A percentile compares a stretch with the other conserved stretches of the same genome.
These are phyloP conservation scores for Indri indri DNA, from an alignment of 2,113 vertebrate species.

Conservation along the genomic window DNA sequence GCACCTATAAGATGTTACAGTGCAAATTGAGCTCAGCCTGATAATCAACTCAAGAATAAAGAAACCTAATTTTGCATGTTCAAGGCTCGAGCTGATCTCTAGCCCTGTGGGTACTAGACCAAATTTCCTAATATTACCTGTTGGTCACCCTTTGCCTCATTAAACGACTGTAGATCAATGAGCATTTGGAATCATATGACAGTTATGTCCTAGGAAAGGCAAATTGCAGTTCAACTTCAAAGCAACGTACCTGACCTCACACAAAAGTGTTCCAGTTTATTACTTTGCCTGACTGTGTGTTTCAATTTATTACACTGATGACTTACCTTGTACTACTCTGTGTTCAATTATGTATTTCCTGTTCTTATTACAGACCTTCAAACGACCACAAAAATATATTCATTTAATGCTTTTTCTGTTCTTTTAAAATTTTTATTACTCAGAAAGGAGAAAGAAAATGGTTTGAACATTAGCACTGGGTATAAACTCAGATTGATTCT, in stretches of 20 bases:
- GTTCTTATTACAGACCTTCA: slow-evolving; percentile 82
- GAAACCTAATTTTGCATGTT: slow-evolving; percentile 52
- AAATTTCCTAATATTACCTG: slow-evolving; percentile 54
- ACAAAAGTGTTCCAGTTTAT: slow-evolving; percentile 17
- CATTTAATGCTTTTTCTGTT: slow-evolving; percentile 77
- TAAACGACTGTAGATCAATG: slow-evolving; percentile 67
- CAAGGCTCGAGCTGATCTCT: slow-evolving; percentile 46
- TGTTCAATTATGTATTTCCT: slow-evolving; percentile 80
- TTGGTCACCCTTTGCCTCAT: slow-evolving; percentile 67
- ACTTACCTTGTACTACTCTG: slow-evolving; percentile 52
- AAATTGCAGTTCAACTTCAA: slow-evolving; percentile 72
- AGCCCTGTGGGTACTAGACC: slow-evolving; percentile 26
- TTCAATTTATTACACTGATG: slow-evolving; percentile 62
- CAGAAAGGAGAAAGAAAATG: slow-evolving; percentile 74
- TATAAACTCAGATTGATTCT: slow-evolving; percentile 57
- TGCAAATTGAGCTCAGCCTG: not conserved
- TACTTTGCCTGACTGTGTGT: not conserved
- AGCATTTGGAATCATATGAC: not conserved
- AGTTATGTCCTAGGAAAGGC: not conserved
- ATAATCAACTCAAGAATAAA: slow-evolving; percentile 55
- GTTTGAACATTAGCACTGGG: slow-evolving; percentile 58
- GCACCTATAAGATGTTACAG: not conserved
- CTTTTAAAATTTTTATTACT: slow-evolving; percentile 78
- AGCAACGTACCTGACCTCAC: slow-evolving; percentile 58
- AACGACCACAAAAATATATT: slow-evolving; percentile 80